Evolutionary conservation across 53 echinoderm and acorn worm species (phyloP), one percentile per base, ranked within the genome.

Genomic region (Zoroaster sp.): DNA sequence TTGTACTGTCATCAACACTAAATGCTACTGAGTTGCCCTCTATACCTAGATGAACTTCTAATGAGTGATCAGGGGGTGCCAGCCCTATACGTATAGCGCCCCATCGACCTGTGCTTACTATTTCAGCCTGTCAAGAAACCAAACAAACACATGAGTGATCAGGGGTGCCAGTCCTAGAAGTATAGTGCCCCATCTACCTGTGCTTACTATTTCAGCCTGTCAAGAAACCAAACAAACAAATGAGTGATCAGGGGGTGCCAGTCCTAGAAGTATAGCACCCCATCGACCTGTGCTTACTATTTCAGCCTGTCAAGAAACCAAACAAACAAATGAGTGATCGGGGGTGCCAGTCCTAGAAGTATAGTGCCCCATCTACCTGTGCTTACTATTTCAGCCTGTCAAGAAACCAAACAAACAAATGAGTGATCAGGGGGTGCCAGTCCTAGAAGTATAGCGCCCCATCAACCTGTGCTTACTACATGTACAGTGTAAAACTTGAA

Each of bases 1-100:
- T 42, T 51, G 87, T 77, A 38, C 78, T 53, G 38, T 93, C 93
- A 32, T 83, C 78, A 49, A 88, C 89, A 86, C 83, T 80, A 59
- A 89, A 93, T 3, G 89, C 93, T 66, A 93, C 40, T 1, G 93
- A 93, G 76, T 83, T 88, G 33, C 83, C 89, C 51, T 88, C 88
- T 10, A 76, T 83, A 17, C 93, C 93, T 71, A 88, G 65, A 10
- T 83, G 89, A 42, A 83, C 69, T 49, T 89, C 93, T 20, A 89
- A 37, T 32, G 83, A 89, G 47, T 93, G 88, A 45, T 93, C 89
- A 5, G 81, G 74, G 67, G 83, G 82, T 21, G 83, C 83, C 40
- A 93, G 35, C 14, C 93, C 93, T 41, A 93, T 69, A 37, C 93
- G 34, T 23, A 93, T 77, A 30, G 93, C 83, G 28, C 89, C 89